A percentile compares a stretch with the other conserved stretches of the same genome.
Evolutionary conservation across 1,140 invertebrate genomes (phyloP).

Genomic region (Andrena cerasifolii): DNA sequence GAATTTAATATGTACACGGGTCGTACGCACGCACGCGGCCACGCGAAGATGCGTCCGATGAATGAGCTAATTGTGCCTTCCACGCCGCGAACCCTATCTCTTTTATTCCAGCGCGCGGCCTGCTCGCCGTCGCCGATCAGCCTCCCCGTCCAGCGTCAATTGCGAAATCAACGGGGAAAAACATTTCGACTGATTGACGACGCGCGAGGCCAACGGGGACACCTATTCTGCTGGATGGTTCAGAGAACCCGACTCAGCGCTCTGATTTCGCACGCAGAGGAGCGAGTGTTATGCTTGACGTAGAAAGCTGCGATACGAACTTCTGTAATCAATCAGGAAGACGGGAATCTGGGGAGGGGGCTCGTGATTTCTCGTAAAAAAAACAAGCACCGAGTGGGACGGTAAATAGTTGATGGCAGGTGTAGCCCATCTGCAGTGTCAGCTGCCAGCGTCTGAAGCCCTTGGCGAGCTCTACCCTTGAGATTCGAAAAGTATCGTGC

Average conservation of each 20-base stretch:
- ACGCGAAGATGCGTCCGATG: constrained; percentile 62
- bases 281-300: no score
- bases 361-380: constrained; percentile 19
- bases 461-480: constrained; percentile 60
- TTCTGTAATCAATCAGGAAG: background rate
- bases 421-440: constrained; percentile 63
- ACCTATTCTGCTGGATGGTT: background rate
- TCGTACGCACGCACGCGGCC: constrained; percentile 37
- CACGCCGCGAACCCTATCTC: constrained; percentile 41
- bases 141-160: constrained; percentile 3
- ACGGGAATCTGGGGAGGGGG: background rate
- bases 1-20: constrained; percentile 63
- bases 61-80: constrained; percentile 76
- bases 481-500: constrained; percentile 63
- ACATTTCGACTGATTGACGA: background rate
- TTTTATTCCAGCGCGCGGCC: constrained; percentile 35
- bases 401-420: constrained; percentile 63
- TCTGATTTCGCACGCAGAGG: no score
- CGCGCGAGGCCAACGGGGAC: background rate
- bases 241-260: background rate
- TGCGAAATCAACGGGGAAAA: constrained; percentile 14
- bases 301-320: no score
- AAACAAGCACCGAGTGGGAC: constrained; percentile 12
- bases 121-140: background rate
- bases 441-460: constrained; percentile 62